Conservation (phyloP, 1,140 invertebrate genomes). For the Aricia agestis region DNA sequence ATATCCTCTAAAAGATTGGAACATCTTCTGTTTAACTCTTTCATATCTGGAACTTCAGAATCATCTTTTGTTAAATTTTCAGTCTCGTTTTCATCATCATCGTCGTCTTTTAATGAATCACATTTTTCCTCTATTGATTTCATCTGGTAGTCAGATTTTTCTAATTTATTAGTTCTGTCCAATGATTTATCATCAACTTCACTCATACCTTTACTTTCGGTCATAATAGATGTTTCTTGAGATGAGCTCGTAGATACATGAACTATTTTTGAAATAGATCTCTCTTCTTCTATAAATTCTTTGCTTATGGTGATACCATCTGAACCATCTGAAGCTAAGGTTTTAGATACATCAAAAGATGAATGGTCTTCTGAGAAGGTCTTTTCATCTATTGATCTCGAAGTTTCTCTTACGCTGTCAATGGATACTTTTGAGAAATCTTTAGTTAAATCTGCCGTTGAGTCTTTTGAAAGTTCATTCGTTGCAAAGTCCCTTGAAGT, state of each 20-base stretch:
- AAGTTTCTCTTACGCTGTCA: constrained; percentile 66
- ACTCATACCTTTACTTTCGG: constrained; percentile 65
- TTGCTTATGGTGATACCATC: constrained; percentile 57
- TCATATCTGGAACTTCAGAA: constrained; percentile 62
- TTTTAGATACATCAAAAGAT: constrained; percentile 65
- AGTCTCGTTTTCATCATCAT: constrained; percentile 28
- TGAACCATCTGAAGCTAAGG: constrained; percentile 65
- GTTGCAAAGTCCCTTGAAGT: constrained; percentile 72
- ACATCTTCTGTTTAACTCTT: constrained; percentile 70
- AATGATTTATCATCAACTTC: constrained; percentile 56
- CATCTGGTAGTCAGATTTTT: constrained; percentile 39
- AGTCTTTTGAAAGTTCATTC: constrained; percentile 70
- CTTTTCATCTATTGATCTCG: constrained; percentile 67
- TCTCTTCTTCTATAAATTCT: constrained; percentile 63
- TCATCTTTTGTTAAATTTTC: constrained; percentile 36
- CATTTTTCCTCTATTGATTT: constrained; percentile 28
- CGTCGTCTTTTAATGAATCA: constrained; percentile 15
- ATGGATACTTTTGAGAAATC: constrained; percentile 66
- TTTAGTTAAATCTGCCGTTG: constrained; percentile 65
- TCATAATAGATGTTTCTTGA: constrained; percentile 59
- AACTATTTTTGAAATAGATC: constrained; percentile 50
- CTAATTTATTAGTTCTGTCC: constrained; percentile 44
- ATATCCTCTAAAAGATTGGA: constrained; percentile 73
- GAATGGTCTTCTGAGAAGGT: constrained; percentile 71
- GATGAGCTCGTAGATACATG: constrained; percentile 59